Evolutionary conservation across 2,797 vertebrate species (phyloP).

Genomic region (Spinus olivaceus): DNA sequence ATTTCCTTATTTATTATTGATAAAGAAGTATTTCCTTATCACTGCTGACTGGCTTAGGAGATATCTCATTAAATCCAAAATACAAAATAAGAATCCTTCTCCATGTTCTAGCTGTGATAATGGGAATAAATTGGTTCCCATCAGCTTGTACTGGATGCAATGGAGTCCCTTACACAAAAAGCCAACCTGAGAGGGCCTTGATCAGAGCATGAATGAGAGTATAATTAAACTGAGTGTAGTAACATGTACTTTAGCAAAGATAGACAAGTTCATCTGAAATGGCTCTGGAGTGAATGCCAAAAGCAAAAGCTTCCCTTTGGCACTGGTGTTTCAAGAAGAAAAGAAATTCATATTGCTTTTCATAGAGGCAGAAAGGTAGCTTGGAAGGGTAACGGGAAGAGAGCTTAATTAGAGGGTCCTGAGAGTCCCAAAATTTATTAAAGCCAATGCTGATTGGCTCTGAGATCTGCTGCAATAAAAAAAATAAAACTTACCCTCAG

Average conservation of each 20-base stretch:
- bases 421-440: background rate
- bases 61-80: background rate
- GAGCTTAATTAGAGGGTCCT: background rate
- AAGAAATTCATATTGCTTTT: background rate
- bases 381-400: background rate
- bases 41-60: background rate
- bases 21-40: background rate
- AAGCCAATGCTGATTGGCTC: background rate
- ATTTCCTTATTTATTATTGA: background rate
- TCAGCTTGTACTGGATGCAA: background rate
- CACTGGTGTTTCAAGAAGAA: background rate
- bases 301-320: slow-evolving; percentile 1
- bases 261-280: background rate
- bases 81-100: background rate
- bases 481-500: background rate
- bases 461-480: background rate
- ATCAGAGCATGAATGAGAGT: background rate
- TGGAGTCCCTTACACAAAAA: background rate
- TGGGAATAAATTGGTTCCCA: background rate
- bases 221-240: background rate
- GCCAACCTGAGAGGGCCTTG: background rate
- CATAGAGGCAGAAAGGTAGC: background rate
- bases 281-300: background rate
- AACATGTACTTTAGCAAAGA: background rate
- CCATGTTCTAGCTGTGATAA: background rate